phyloP scores from a whole-genome alignment of 2,797 vertebrate genomes.

The Discoglossus pictus region DNA sequence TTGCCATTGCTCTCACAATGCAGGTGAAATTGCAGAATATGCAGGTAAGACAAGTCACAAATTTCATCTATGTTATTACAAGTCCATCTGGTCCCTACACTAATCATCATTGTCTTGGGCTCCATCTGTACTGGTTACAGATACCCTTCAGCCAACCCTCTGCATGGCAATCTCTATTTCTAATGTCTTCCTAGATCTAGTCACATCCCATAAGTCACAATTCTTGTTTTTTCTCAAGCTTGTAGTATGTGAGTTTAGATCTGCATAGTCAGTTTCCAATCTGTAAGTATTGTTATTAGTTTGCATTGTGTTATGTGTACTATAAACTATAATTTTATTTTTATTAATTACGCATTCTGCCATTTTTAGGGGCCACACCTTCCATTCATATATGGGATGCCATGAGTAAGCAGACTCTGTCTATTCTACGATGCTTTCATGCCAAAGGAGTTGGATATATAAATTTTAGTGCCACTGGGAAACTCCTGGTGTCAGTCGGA shows the following conservation, averaged over 20 bases:
- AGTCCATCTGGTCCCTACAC: constrained; percentile 44
- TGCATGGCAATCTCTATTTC: constrained; percentile 52
- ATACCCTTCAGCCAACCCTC: constrained; percentile 61
- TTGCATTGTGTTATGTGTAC: constrained; percentile 1
- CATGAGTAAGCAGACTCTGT: constrained; percentile 90
- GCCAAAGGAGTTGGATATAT: constrained; percentile 89
- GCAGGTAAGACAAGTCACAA: constrained; percentile 82
- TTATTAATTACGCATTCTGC: constrained; percentile 5
- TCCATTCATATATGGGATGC: constrained; percentile 95
- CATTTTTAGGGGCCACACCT: constrained; percentile 79
- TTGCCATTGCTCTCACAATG: constrained; percentile 79
- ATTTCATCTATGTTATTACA: constrained; percentile 45
- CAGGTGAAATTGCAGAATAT: constrained; percentile 85
- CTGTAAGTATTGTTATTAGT: constrained; percentile 32
- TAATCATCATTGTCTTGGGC: constrained; percentile 52
- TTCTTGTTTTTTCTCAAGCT: constrained; percentile 31
- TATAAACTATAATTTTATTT: background rate
- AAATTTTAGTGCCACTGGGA: constrained; percentile 95
- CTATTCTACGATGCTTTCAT: constrained; percentile 91
- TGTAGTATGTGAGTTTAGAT: constrained; percentile 45
- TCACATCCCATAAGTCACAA: constrained; percentile 48
- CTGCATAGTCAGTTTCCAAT: constrained; percentile 42
- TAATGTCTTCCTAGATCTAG: constrained; percentile 45
- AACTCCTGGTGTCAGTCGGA: constrained; percentile 90
- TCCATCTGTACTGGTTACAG: constrained; percentile 62